Conservation (phyloP, 2,888 invertebrate genomes). For the Villa cingulata region DNA sequence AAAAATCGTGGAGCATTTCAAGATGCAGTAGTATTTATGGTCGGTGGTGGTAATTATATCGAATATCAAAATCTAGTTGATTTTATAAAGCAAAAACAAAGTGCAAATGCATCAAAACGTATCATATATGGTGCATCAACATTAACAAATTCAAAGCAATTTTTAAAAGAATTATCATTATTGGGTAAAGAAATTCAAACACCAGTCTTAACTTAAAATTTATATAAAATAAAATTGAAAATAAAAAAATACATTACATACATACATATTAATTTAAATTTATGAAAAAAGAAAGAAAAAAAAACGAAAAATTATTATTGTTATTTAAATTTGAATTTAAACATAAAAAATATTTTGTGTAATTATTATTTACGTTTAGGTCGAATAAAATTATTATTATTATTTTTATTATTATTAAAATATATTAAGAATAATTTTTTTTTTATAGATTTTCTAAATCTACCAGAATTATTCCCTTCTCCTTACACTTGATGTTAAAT, state of each 20-base stretch:
- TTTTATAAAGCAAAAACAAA: slow-evolving; percentile 75
- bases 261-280: not conserved
- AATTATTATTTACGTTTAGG: too few relatives aligned
- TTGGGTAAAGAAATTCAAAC: slow-evolving; percentile 54
- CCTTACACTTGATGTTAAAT: too few relatives aligned
- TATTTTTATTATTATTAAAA: too few relatives aligned
- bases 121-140: slow-evolving; percentile 94
- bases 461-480: too few relatives aligned
- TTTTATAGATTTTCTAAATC: too few relatives aligned
- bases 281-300: too few relatives aligned
- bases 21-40: slow-evolving; percentile 80
- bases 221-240: not conserved
- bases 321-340: not conserved
- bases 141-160: slow-evolving; percentile 84
- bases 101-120: slow-evolving; percentile 53
- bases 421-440: too few relatives aligned
- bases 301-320: too few relatives aligned
- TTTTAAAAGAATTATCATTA: slow-evolving; percentile 79
- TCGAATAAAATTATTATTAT: too few relatives aligned
- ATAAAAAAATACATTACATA: not conserved
- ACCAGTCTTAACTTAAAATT: slow-evolving; percentile 30
- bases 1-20: slow-evolving; percentile 59
- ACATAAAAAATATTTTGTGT: too few relatives aligned
- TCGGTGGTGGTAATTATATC: slow-evolving; percentile 95
- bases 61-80: slow-evolving; percentile 98